These are phyloP conservation scores for Brachyptera putata DNA, from an alignment of 2,888 invertebrate species.

Conservation along the genomic window DNA sequence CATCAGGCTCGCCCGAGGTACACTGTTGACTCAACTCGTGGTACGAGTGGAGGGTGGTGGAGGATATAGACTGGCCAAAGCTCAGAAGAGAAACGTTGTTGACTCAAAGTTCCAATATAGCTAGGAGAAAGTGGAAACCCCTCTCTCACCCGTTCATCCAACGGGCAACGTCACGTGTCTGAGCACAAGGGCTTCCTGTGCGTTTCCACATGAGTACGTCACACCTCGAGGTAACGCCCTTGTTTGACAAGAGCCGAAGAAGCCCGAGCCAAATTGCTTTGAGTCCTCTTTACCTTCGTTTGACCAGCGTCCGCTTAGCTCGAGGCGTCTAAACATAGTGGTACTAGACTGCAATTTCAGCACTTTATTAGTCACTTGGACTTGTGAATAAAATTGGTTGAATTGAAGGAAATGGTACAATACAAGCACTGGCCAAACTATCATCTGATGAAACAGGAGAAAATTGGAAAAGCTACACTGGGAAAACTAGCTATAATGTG, in stretches of 20 bases:
- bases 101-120: slow-evolving; percentile 24
- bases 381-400: no score
- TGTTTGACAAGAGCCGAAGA: not conserved
- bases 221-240: not conserved
- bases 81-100: slow-evolving; percentile 16
- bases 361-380: no score
- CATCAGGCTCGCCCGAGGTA: slow-evolving; percentile 2
- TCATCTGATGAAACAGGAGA: no score
- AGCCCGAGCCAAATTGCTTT: not conserved
- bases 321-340: not conserved
- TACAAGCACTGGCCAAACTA: no score
- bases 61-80: slow-evolving; percentile 12
- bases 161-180: slow-evolving; percentile 2
- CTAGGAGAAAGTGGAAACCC: not conserved
- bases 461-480: no score
- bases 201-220: no score
- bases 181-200: not conserved
- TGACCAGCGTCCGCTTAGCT: not conserved
- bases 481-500: no score
- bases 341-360: no score
- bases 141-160: no score
- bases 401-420: no score
- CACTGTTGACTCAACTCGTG: slow-evolving; percentile 20
- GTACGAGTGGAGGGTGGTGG: not conserved
- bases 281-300: not conserved